Evolutionary conservation across 2,888 invertebrate species (phyloP), one percentile per base, ranked within the genome.

Genomic region (Cosmia pyralina): DNA sequence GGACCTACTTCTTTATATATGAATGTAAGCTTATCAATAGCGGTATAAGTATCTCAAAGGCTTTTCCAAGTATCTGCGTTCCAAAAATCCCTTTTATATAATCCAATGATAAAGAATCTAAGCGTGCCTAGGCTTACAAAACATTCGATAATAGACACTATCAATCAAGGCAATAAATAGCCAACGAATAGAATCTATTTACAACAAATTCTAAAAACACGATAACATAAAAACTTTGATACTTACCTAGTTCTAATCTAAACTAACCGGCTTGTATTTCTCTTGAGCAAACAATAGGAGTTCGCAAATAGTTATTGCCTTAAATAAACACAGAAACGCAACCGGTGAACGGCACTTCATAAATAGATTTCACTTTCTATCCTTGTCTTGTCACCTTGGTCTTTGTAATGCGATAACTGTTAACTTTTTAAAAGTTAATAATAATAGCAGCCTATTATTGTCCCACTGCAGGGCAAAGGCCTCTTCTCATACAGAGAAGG

Each of bases 341-440:
- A 90, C 88, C 72, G 90, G 93, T 91, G 92, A 94, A 92, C 88
- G 94, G 93, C 88, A 88, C 85, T 87, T 89, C 90, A 85, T 75
- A 91, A 93, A 92, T 93, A 92, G 94, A 93, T 94, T 94, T 94
- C 93, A 93, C 94, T 94, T 94, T 93, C 93, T 89, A 93, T 94
- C 91, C 93, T 93, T 92, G 93, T 88, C 82, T 77, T 86, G 89
- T 92, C 90, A 89, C 92, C 92, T 93, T 93, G 92, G 88, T 75
- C 60, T 85, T 89, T 89, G 88, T 88, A 75, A 84, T 76, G 68
- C 76, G 69, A 64, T 60, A 69, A 67, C 8, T 55, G 50, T 74
- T 52, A 28, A 52, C 34, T 34, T 8, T 46, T 62, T 62, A 4
- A 63, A 46, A 28, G 7, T 48, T 13, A 19, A 34, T 11, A 44